A percentile compares a stretch with the other conserved stretches of the same genome.
These are phyloP conservation scores for Zelleria hepariella DNA, from an alignment of 2,888 invertebrate genomes.

Conservation along the genomic window DNA sequence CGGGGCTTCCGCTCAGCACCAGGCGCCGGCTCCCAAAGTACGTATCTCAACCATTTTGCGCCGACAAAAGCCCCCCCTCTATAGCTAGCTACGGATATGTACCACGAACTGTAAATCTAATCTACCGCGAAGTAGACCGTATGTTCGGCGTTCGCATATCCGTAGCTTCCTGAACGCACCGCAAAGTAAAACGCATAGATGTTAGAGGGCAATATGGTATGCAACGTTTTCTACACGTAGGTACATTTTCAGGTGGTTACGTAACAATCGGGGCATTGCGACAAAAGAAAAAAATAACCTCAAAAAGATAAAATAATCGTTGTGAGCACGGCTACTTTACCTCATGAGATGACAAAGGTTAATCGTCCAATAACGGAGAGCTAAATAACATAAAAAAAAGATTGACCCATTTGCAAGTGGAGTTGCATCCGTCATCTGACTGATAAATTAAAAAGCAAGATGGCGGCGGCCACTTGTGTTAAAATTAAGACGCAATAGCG, in stretches of 20 bases:
- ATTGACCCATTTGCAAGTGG: conserved; percentile 24
- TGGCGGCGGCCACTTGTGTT: conserved; percentile 39
- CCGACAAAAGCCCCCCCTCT: conserved; percentile 43
- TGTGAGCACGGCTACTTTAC: neutral
- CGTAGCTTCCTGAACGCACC: conserved; percentile 33
- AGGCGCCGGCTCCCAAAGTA: conserved; percentile 60
- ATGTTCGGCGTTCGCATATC: conserved; percentile 30
- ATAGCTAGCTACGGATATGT: conserved; percentile 50
- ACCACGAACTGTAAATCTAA: conserved; percentile 26
- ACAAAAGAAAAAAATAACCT: neutral
- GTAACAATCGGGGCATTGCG: neutral
- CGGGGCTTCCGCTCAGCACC: conserved; percentile 48
- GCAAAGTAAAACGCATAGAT: conserved; percentile 1
- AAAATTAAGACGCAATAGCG: conserved; percentile 63
- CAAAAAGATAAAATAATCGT: neutral
- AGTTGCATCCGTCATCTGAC: conserved; percentile 27
- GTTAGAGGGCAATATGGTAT: neutral
- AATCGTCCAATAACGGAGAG: neutral
- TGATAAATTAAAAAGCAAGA: conserved; percentile 52
- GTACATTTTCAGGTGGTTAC: conserved; percentile 1
- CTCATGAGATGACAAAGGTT: neutral
- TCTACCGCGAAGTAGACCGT: conserved; percentile 36
- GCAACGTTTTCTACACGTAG: neutral
- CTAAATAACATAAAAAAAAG: neutral
- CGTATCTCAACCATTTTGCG: conserved; percentile 67